These are phyloP conservation scores for Marmota flaviventris DNA, from an alignment of 2,113 vertebrate genomes.

Conservation along the genomic window DNA sequence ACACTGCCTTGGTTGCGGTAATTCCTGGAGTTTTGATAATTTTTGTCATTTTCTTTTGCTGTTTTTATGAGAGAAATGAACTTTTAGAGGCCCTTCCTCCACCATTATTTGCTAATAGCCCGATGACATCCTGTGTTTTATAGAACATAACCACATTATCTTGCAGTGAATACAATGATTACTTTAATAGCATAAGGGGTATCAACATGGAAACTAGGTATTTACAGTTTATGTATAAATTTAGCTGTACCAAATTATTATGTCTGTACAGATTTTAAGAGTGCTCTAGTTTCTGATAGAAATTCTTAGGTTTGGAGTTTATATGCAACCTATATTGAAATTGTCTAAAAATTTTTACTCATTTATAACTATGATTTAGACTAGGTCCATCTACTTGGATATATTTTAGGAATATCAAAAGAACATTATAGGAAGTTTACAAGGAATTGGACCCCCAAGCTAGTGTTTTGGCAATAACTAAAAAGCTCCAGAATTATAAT, in stretches of 20 bases:
- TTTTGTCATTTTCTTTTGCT: background rate
- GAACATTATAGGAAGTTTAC: background rate
- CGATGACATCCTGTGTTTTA: background rate
- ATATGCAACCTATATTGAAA: background rate
- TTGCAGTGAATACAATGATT: background rate
- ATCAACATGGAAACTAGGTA: background rate
- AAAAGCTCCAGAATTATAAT: background rate
- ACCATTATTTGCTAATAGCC: background rate
- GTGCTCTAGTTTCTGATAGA: background rate
- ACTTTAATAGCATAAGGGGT: slow-evolving; percentile 10
- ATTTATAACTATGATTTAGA: background rate
- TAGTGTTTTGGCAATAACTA: background rate
- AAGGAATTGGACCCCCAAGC: background rate
- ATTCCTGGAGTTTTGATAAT: background rate
- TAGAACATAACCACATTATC: background rate
- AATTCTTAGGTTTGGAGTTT: background rate
- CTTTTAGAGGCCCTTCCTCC: background rate
- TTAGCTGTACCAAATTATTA: background rate
- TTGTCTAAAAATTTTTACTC: background rate
- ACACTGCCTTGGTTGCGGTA: background rate
- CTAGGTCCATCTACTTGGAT: background rate
- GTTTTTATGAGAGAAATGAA: background rate
- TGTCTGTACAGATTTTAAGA: background rate
- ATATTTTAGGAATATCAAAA: slow-evolving; percentile 19
- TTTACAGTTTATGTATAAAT: background rate